Conservation (phyloP, 2,888 invertebrate species). For the Euzophera pinguis region DNA sequence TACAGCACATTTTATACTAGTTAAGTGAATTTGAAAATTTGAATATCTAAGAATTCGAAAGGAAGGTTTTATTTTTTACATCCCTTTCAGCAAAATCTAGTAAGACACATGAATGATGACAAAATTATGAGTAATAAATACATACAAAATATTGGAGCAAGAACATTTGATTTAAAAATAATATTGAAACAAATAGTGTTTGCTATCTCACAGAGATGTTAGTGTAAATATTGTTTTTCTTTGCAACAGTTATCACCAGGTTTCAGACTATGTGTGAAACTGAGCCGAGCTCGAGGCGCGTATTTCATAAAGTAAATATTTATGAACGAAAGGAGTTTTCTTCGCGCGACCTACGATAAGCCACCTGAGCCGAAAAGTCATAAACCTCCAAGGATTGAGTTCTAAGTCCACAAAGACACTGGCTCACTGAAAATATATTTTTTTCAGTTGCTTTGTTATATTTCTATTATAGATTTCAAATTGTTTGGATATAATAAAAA, state of each 20-base stretch:
- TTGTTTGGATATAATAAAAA: background rate
- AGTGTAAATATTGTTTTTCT: constrained; percentile 40
- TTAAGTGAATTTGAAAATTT: too few relatives aligned
- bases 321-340: constrained; percentile 71
- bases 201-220: background rate
- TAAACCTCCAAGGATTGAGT: constrained; percentile 74
- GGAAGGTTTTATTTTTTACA: too few relatives aligned
- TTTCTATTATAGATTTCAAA: constrained; percentile 5
- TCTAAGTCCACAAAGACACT: constrained; percentile 70
- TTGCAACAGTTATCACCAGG: constrained; percentile 67
- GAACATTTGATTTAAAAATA: background rate
- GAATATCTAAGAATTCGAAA: too few relatives aligned
- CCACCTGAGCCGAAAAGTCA: constrained; percentile 75
- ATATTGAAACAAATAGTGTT: background rate
- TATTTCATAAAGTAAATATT: constrained; percentile 80
- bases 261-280: constrained; percentile 55
- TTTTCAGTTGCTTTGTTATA: constrained; percentile 33
- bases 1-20: too few relatives aligned
- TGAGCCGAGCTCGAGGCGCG: constrained; percentile 62
- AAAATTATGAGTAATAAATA: too few relatives aligned
- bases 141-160: background rate
- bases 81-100: too few relatives aligned
- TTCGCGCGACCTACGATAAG: constrained; percentile 66
- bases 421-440: constrained; percentile 52
- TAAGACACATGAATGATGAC: too few relatives aligned